Evolutionary conservation across 2,113 vertebrate genomes (phyloP).

Genomic region (Micromys minutus): DNA sequence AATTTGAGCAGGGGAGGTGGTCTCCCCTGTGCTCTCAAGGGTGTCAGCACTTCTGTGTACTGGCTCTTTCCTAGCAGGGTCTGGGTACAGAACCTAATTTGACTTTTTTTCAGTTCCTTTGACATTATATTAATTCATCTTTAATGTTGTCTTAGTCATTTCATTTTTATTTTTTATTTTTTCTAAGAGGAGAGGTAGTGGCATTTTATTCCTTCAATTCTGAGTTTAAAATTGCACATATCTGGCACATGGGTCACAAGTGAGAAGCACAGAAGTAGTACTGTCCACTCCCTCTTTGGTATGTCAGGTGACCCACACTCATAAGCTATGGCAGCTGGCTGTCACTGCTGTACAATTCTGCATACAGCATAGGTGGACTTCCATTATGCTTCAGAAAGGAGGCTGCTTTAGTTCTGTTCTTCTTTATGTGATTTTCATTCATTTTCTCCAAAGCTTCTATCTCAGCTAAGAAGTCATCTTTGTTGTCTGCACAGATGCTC

Average conservation of each 20-base stretch:
- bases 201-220: slow-evolving; percentile 82
- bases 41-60: too few relatives aligned
- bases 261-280: slow-evolving; percentile 78
- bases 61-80: too few relatives aligned
- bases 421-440: slow-evolving; percentile 96
- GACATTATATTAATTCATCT: too few relatives aligned
- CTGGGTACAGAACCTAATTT: too few relatives aligned
- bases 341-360: slow-evolving; percentile 83
- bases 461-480: slow-evolving; percentile 94
- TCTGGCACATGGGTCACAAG: slow-evolving; percentile 71
- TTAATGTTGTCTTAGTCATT: too few relatives aligned
- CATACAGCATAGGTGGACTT: slow-evolving; percentile 83
- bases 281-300: slow-evolving; percentile 70
- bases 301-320: slow-evolving; percentile 74
- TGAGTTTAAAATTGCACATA: slow-evolving; percentile 71
- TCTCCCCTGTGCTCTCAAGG: too few relatives aligned
- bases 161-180: slow-evolving; percentile 69
- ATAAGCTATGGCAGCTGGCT: slow-evolving; percentile 67
- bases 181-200: slow-evolving; percentile 77
- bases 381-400: slow-evolving; percentile 83
- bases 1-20: too few relatives aligned
- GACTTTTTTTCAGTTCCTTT: too few relatives aligned
- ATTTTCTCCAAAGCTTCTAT: slow-evolving; percentile 96
- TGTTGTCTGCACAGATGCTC: slow-evolving; percentile 91
- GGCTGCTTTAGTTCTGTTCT: slow-evolving; percentile 89